Base-by-base conservation (phyloP, 2,113 vertebrate genomes). In the Meles meles region DNA sequence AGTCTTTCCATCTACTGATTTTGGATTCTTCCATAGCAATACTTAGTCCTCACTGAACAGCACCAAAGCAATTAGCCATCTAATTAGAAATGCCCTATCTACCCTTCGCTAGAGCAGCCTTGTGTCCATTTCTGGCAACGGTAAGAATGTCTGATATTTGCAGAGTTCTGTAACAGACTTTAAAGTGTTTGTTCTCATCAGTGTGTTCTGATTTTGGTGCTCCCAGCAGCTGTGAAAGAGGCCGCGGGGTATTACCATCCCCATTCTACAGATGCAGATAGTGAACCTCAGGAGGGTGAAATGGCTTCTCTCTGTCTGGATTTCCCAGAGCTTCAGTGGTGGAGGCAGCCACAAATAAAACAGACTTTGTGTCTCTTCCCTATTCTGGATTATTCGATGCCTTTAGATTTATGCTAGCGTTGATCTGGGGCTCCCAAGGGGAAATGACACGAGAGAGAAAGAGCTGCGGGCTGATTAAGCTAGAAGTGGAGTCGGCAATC, bases 21-120 rank as follows among this genome's bases (percentile, higher is more conserved):
- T 42, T 82, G 77, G 81, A 89, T 95, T 95, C 93, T 93, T 97
- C 87, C 57, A n/a, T n/a, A 69, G 87, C n/a, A 91, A 39, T 67
- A 77, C 69, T 92, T 69, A 88, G 85, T 91, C 57, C 55, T 61
- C 20, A 39, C 37, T 79, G 31, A 65, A 65, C n/a, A 57, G 76
- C 67, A 88, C 27, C 57, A 6, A 93, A 95, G 92, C 55, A 89
- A 93, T 95, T 23, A 90, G 89, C 92, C 23, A 23, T 63, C 86
- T 83, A 94, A 94, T 80, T 93, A 89, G 93, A 88, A 90, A 86
- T 69, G 37, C 27, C 39, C 44, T 71, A 27, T 10, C 76, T 55
- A 55, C 52, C 42, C 63, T 86, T 79, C 21, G 25, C n/a, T 82
- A 37, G 3, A 72, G 44, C 27, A 61, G 59, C 14, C 94, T 37